Evolutionary conservation across 1,140 invertebrate genomes (phyloP).

Genomic region (Neodiprion virginianus): DNA sequence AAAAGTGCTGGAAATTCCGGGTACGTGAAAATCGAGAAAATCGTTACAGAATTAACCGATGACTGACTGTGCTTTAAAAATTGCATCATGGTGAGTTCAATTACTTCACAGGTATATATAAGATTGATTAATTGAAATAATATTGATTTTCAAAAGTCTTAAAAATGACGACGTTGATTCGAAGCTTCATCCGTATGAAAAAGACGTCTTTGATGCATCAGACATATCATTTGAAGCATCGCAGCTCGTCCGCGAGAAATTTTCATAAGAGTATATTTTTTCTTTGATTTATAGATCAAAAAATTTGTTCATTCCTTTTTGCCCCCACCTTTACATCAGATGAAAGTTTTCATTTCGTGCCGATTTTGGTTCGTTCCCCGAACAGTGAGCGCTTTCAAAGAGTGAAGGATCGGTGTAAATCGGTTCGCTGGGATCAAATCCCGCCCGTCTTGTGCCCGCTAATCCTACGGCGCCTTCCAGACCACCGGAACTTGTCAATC

Average conservation of each 20-base stretch:
- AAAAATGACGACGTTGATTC: too few relatives aligned
- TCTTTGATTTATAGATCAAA: too few relatives aligned
- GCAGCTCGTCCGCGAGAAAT: too few relatives aligned
- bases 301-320: not conserved
- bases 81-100: too few relatives aligned
- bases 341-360: conserved; percentile 50
- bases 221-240: too few relatives aligned
- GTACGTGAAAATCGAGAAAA: too few relatives aligned
- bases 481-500: conserved; percentile 37
- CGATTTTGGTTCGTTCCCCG: conserved; percentile 62
- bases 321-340: conserved; percentile 44
- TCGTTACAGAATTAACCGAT: not conserved
- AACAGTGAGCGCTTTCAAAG: conserved; percentile 77
- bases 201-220: too few relatives aligned
- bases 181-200: too few relatives aligned
- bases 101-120: too few relatives aligned
- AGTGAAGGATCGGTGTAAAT: conserved; percentile 92
- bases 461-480: conserved; percentile 50
- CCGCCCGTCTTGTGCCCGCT: conserved; percentile 43
- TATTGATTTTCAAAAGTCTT: too few relatives aligned
- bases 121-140: too few relatives aligned
- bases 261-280: too few relatives aligned
- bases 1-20: not conserved
- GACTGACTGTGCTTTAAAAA: not conserved
- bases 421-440: conserved; percentile 84